These are phyloP conservation scores for Solen grandis DNA, from an alignment of 1,140 invertebrate genomes.

Conservation along the genomic window DNA sequence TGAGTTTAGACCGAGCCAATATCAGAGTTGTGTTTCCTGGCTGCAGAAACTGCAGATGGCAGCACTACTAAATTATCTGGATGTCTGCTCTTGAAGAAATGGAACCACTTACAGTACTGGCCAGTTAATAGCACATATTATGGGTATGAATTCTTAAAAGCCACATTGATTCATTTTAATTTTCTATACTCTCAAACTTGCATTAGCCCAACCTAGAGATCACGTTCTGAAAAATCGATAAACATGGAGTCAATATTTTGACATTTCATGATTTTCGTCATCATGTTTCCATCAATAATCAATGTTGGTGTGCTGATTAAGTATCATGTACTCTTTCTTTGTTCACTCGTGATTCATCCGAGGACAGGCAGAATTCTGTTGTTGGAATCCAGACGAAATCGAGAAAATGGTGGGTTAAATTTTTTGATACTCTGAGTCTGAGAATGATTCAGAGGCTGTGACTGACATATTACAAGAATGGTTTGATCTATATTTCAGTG, in stretches of 20 bases:
- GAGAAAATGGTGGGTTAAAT: too few species aligned
- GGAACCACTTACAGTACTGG: too few species aligned
- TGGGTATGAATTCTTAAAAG: neutral
- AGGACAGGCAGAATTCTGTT: too few species aligned
- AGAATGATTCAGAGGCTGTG: too few species aligned
- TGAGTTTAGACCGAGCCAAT: too few species aligned
- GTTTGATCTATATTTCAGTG: too few species aligned
- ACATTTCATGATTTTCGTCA: neutral
- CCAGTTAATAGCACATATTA: too few species aligned
- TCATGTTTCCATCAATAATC: neutral
- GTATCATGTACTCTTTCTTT: neutral
- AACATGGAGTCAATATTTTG: neutral
- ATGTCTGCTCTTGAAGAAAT: neutral
- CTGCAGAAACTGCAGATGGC: slow-evolving; percentile 53
- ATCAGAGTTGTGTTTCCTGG: slow-evolving; percentile 36
- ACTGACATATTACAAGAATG: too few species aligned
- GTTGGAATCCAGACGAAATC: too few species aligned
- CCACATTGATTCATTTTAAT: too few species aligned
- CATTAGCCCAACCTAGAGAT: neutral
- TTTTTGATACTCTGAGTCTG: too few species aligned
- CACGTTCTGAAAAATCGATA: neutral
- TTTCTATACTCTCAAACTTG: too few species aligned
- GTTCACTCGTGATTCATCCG: neutral
- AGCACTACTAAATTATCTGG: slow-evolving; percentile 22
- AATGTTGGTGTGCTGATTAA: neutral